Evolutionary conservation across 2,113 vertebrate species (phyloP).

Genomic region (Synchiropus splendidus): DNA sequence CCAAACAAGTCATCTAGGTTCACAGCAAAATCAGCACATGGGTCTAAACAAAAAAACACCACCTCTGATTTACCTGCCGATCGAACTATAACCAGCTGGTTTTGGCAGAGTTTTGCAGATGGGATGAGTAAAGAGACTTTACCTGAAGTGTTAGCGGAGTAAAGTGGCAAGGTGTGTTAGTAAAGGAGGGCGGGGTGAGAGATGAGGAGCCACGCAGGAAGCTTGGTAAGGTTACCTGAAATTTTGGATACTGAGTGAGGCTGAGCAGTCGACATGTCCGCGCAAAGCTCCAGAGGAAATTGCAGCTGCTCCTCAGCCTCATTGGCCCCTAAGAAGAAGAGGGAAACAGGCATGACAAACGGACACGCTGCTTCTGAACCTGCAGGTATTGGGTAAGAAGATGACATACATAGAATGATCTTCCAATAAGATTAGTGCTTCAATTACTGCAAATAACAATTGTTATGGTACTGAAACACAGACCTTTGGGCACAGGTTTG

Average conservation of each 20-base stretch:
- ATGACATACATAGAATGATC: no score
- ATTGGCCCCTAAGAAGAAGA: slow-evolving; percentile 60
- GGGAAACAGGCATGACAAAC: no score
- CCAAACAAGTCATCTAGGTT: slow-evolving; percentile 26
- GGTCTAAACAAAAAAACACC: background rate
- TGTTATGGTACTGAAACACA: no score
- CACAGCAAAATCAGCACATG: slow-evolving; percentile 13
- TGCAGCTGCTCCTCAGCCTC: slow-evolving; percentile 93
- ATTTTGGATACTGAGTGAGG: slow-evolving; percentile 75
- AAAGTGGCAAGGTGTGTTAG: slow-evolving; percentile 33
- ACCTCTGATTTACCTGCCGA: slow-evolving; percentile 47
- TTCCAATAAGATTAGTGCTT: no score
- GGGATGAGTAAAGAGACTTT: slow-evolving; percentile 57
- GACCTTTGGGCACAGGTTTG: slow-evolving; percentile 80
- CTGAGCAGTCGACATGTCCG: slow-evolving; percentile 73
- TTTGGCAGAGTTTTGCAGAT: slow-evolving; percentile 55
- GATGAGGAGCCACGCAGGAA: slow-evolving; percentile 1
- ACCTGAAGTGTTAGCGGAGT: slow-evolving; percentile 42
- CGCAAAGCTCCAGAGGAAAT: slow-evolving; percentile 85
- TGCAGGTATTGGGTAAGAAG: no score
- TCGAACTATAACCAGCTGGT: slow-evolving; percentile 51
- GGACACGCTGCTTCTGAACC: background rate
- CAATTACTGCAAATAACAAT: no score
- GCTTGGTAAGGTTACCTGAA: slow-evolving; percentile 55
- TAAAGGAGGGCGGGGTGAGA: slow-evolving; percentile 13